These are phyloP conservation scores for Alcis repandata DNA, from an alignment of 2,888 invertebrate species.

Conservation along the genomic window DNA sequence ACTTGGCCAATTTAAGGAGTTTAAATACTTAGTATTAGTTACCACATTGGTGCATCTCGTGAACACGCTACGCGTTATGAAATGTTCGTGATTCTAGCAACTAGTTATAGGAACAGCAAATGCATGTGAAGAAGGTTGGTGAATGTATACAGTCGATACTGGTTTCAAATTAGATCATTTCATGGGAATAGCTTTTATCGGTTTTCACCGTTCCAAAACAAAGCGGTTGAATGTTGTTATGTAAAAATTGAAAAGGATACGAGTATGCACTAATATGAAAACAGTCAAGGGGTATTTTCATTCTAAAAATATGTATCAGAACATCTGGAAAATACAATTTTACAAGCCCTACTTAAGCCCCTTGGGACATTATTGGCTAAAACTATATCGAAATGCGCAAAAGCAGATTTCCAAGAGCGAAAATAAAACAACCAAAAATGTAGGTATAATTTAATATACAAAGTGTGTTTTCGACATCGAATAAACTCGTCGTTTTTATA, in stretches of 20 bases:
- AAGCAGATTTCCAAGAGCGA: no score
- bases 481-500: not conserved
- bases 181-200: not conserved
- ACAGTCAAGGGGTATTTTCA: no score
- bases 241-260: not conserved
- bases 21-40: constrained; percentile 59
- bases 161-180: not conserved
- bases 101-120: constrained; percentile 25
- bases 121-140: constrained; percentile 23
- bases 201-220: not conserved
- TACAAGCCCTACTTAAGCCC: no score
- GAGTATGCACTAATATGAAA: no score
- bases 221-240: not conserved
- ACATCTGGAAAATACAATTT: no score
- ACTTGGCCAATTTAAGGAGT: constrained; percentile 71
- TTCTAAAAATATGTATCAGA: no score
- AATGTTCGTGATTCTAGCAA: constrained; percentile 32
- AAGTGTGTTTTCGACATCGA: no score
- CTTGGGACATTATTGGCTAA: no score
- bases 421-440: no score
- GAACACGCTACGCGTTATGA: constrained; percentile 33
- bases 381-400: no score
- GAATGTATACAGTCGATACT: constrained; percentile 10
- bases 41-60: constrained; percentile 58
- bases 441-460: no score